phyloP scores from a whole-genome alignment of 2,797 vertebrate species.

The Chelon labrosus region DNA sequence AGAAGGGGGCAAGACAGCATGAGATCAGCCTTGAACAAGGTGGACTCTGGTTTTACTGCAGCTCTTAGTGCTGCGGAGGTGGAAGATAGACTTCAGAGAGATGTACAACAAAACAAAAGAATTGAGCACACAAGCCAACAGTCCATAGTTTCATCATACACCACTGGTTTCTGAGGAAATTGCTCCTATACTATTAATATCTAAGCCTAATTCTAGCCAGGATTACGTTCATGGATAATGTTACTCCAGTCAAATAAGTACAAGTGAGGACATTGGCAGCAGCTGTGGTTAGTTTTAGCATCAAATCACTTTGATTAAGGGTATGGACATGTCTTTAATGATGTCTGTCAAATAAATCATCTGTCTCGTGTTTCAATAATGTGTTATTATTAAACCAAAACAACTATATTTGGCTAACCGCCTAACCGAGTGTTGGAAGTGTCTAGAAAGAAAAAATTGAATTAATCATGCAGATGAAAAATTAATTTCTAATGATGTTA shows the following conservation, averaged over 20 bases:
- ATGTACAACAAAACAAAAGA: conserved; percentile 34
- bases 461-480: not conserved
- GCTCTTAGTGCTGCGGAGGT: conserved; percentile 25
- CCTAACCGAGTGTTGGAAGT: not conserved
- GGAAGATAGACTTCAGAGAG: not conserved
- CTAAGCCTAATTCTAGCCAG: not conserved
- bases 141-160: conserved; percentile 2
- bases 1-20: conserved; percentile 58
- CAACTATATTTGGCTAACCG: not conserved
- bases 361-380: not conserved
- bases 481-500: no score
- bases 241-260: not conserved
- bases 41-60: conserved; percentile 54
- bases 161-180: not conserved
- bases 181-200: not conserved
- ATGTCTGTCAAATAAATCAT: not conserved
- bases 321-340: not conserved
- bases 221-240: not conserved
- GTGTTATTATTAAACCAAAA: not conserved
- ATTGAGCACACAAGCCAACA: conserved; percentile 7
- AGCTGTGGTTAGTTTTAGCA: not conserved
- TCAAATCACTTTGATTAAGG: not conserved
- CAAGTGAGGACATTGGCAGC: no score
- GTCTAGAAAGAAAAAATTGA: not conserved
- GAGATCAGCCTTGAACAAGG: conserved; percentile 68